These are phyloP conservation scores for Pseudomyrmex gracilis DNA, from an alignment of 1,140 invertebrate genomes.

Conservation along the genomic window DNA sequence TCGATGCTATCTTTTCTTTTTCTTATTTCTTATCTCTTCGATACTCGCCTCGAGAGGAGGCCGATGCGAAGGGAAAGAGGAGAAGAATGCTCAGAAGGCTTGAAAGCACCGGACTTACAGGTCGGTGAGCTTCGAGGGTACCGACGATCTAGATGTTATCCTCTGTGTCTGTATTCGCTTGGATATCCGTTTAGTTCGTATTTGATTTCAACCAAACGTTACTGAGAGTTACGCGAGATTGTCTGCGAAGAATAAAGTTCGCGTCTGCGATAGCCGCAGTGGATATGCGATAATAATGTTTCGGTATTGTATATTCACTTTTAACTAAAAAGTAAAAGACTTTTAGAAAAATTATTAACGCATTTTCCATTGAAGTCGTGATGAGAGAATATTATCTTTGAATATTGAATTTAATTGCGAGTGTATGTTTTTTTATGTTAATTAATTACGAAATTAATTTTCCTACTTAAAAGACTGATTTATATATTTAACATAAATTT, in stretches of 20 bases:
- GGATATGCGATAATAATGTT: background rate
- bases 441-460: slow-evolving; percentile 6
- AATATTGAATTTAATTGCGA: background rate
- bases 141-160: slow-evolving; percentile 55
- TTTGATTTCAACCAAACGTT: slow-evolving; percentile 40
- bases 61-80: background rate
- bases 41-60: slow-evolving; percentile 18
- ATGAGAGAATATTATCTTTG: too few relatives aligned
- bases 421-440: background rate
- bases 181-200: slow-evolving; percentile 59
- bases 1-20: slow-evolving; percentile 57
- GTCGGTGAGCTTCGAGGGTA: slow-evolving; percentile 60
- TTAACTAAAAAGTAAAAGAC: too few relatives aligned
- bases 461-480: background rate
- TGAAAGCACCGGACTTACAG: slow-evolving; percentile 48
- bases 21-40: slow-evolving; percentile 41
- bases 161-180: slow-evolving; percentile 47
- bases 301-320: background rate
- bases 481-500: slow-evolving; percentile 16
- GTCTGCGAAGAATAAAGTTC: background rate
- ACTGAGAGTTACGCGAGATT: slow-evolving; percentile 5
- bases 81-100: slow-evolving; percentile 46
- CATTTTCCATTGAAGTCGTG: too few relatives aligned
- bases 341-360: too few relatives aligned
- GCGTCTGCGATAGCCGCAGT: background rate